Base-by-base conservation (phyloP, 2,888 invertebrate species). In the Xylocampa areola region DNA sequence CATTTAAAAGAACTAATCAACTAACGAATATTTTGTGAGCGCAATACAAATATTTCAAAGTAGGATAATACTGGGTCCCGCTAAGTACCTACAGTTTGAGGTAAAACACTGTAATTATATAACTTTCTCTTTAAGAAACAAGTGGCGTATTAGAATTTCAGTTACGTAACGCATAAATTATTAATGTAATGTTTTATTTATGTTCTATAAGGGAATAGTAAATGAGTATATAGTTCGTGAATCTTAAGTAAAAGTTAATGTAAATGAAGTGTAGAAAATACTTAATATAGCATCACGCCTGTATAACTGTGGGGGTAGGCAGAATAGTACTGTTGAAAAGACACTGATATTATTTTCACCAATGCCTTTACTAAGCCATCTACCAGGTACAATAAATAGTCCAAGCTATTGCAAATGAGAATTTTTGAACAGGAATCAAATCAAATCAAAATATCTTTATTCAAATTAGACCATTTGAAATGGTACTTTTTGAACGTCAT, bases 41-140 rank as follows among this genome's bases (percentile, higher is more conserved):
- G 21, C 23, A 23, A 23, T 32, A 37, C 43, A 25, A 49, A 55
- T 49, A 49, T 37, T 49, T 32, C n/a, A n/a, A 49, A 17, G n/a
- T 36, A 32, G 32, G 36, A 35, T 47, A 54, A 54, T 54, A 40
- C 19, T 11, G 33, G 25, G 19, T 39, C 16, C 8, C 6, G 16
- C 43, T 49, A 13, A 39, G 43, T 25, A n/a, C n/a, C n/a, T n/a
- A 43, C 37, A 23, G 36, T 19, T 55, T 32, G 49, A 49, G 49
- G 37, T 48, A 30, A 55, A 49, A 49, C 37, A 43, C 49, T 39
- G 44, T 49, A 55, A 49, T 55, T 49, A 55, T 49, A 55, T 44
- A 43, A 43, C 25, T 43, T 55, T 49, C 23, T 30, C 25, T 48
- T 39, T 27, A 30, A 27, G 17, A 49, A 49, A 29, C 19, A 55